Conservation (phyloP, 2,888 invertebrate genomes). For the Galerucella nymphaeae region DNA sequence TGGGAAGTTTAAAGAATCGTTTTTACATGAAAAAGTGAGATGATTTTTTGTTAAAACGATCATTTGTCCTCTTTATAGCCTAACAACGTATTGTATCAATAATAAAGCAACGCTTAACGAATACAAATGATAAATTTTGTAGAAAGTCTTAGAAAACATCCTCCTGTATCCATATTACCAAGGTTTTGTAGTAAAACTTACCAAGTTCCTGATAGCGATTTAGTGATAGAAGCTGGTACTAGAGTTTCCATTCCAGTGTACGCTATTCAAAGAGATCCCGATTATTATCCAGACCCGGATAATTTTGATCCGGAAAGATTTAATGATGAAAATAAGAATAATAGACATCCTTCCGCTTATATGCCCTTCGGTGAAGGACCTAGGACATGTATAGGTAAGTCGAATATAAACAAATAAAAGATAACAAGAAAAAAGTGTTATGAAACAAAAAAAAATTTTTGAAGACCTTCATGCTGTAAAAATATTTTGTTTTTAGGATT, state of each 20-base stretch:
- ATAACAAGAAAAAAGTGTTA: too few relatives aligned
- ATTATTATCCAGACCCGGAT: slow-evolving; percentile 52
- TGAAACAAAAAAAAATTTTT: too few relatives aligned
- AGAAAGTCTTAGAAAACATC: slow-evolving; percentile 62
- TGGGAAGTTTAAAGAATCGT: too few relatives aligned
- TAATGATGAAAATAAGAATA: slow-evolving; percentile 46
- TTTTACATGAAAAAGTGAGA: too few relatives aligned
- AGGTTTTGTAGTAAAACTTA: slow-evolving; percentile 52
- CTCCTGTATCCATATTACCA: slow-evolving; percentile 52
- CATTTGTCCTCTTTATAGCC: too few relatives aligned
- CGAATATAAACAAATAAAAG: not conserved
- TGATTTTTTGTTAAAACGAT: too few relatives aligned
- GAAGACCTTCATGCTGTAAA: too few relatives aligned
- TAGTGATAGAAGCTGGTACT: slow-evolving; percentile 58
- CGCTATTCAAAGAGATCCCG: slow-evolving; percentile 50
- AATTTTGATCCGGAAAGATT: slow-evolving; percentile 53
- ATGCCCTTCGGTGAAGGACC: slow-evolving; percentile 62
- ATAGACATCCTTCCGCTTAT: slow-evolving; percentile 46
- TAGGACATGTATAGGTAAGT: slow-evolving; percentile 59
- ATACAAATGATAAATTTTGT: slow-evolving; percentile 37
- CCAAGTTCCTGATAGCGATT: slow-evolving; percentile 55
- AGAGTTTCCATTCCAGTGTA: slow-evolving; percentile 55
- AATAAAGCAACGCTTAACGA: too few relatives aligned
- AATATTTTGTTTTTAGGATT: slow-evolving; percentile 49
- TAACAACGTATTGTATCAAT: too few relatives aligned